Base-by-base conservation (phyloP, 1,140 invertebrate genomes). In the Thereuonema tuberculata region DNA sequence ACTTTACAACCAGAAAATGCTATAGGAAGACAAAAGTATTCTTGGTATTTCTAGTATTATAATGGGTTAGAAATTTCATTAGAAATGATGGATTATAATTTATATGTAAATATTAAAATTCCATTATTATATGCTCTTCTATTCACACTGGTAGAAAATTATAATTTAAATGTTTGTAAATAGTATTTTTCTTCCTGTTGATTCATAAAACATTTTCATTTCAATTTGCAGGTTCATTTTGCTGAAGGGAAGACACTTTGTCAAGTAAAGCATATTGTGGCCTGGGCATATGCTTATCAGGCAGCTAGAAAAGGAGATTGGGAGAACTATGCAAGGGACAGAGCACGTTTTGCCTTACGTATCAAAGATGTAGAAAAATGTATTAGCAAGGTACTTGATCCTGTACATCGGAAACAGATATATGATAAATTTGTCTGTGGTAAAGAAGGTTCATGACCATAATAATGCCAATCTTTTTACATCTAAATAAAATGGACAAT, bases 251-350 rank as follows among this genome's bases (percentile, higher is more conserved):
- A 24, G 9, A 21, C 17, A 20, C 21, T 50, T 5, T 5, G 3
- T 5, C 9, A 50, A 21, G 48, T 50, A 5, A 5, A 24, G 5
- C 9, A 5, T 12, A 20, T 50, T 5, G 3, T 5, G 3, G 21
- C 48, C 3, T 50, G 48, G 48, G 5, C 17, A 17, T 50, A 20
- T 50, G 48, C 48, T 17, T 24, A 50, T 24, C 48, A 24, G 21
- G 48, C 48, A 50, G 48, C 53, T 14, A 55, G 53, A 28, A 55
- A 27, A 9, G 53, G 53, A 23, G 5, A 3, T 3, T 55, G 53
- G 53, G 53, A 55, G 27, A 12, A 55, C 14, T 55, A 27, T 29
- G 53, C 53, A 29, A 14, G 53, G 5, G 53, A 55, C 26, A 55
- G 53, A 29, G 53, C 24, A 9, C 53, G 53, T 15, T 55, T 55